Evolutionary conservation across 2,113 vertebrate species (phyloP).

Genomic region (Girardinichthys multiradiatus): DNA sequence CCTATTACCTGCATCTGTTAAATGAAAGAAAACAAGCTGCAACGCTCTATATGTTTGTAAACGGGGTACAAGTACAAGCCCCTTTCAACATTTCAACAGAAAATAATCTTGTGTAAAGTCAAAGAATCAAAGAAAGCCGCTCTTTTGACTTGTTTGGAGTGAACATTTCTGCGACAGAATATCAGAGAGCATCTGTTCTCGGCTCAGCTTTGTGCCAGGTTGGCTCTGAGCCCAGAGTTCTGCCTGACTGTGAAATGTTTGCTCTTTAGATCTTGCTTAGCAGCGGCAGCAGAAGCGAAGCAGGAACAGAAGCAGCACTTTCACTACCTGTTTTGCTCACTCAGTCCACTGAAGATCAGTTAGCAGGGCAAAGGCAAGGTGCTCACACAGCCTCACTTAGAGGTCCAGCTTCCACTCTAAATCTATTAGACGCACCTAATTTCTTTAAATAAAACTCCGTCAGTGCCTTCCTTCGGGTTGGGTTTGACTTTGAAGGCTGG

Average conservation of each 20-base stretch:
- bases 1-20: not conserved
- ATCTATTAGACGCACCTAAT: slow-evolving; percentile 19
- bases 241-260: not conserved
- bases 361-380: slow-evolving; percentile 9
- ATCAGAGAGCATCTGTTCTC: not conserved
- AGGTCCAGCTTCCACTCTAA: not conserved
- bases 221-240: not conserved
- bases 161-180: not conserved
- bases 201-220: not conserved
- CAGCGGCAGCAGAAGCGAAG: slow-evolving; percentile 1
- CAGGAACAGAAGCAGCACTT: not conserved
- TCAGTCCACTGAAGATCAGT: slow-evolving; percentile 2
- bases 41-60: too few species aligned
- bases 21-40: not conserved
- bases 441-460: not conserved
- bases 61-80: not conserved
- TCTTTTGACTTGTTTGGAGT: not conserved
- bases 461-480: not conserved
- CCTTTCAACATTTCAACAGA: not conserved
- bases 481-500: not conserved
- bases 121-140: not conserved
- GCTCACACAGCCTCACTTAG: not conserved
- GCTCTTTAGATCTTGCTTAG: slow-evolving; percentile 8
- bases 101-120: not conserved
- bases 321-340: slow-evolving; percentile 4